A percentile compares a stretch with the other conserved stretches of the same genome.
Conservation (phyloP, 2,113 vertebrate genomes). For the Cololabis saira region DNA sequence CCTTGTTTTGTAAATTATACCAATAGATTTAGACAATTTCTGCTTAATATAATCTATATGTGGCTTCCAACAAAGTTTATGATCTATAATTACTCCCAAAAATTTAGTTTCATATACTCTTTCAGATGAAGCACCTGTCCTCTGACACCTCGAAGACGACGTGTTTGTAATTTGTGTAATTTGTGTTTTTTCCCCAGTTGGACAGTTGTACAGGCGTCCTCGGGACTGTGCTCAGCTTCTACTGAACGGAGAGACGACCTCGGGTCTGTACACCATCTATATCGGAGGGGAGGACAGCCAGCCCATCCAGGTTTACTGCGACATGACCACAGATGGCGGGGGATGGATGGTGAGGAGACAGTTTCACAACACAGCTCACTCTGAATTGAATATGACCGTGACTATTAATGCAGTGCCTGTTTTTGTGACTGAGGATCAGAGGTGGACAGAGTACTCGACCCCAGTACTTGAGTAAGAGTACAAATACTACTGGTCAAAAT, state of each 20-base stretch:
- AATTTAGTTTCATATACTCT: too few species aligned
- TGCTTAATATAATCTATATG: too few species aligned
- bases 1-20: too few species aligned
- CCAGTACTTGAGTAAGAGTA: too few species aligned
- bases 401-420: neutral
- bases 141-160: constrained; percentile 2
- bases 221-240: constrained; percentile 92
- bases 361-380: neutral
- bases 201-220: constrained; percentile 84
- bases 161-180: constrained; percentile 25
- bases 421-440: constrained; percentile 16
- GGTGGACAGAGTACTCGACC: too few species aligned
- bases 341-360: constrained; percentile 90
- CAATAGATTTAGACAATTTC: too few species aligned
- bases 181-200: constrained; percentile 59
- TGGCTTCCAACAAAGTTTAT: too few species aligned
- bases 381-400: too few species aligned
- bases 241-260: constrained; percentile 88
- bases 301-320: constrained; percentile 90
- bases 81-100: too few species aligned
- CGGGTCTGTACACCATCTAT: constrained; percentile 90
- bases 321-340: constrained; percentile 93
- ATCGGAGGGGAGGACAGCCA: constrained; percentile 86
- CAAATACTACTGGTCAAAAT: too few species aligned
- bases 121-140: neutral